Conservation (phyloP, 2,888 invertebrate genomes). For the Myathropa florea region DNA sequence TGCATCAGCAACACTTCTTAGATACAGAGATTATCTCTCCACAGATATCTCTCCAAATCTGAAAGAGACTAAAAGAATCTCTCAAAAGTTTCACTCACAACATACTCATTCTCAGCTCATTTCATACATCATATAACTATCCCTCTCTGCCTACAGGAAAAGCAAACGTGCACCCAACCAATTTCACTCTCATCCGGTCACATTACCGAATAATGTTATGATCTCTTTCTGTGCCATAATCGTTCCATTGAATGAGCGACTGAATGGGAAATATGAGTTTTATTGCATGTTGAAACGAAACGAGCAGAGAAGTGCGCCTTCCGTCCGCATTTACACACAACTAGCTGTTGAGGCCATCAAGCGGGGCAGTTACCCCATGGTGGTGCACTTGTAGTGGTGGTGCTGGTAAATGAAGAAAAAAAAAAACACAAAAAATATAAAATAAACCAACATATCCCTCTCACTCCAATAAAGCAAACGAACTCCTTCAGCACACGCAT, state of each 20-base stretch:
- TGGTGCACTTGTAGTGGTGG: constrained; percentile 38
- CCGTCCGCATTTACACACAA: constrained; percentile 39
- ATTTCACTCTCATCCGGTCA: constrained; percentile 70
- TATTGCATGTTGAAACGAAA: constrained; percentile 71
- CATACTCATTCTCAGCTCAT: neutral
- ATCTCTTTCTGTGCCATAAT: constrained; percentile 71
- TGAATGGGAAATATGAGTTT: constrained; percentile 71
- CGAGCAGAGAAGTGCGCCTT: constrained; percentile 70
- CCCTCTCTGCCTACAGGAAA: constrained; percentile 32
- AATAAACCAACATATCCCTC: constrained; percentile 3
- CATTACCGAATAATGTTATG: constrained; percentile 69
- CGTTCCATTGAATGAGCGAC: constrained; percentile 71
- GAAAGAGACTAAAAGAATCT: neutral
- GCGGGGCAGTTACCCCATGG: constrained; percentile 63
- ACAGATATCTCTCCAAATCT: neutral
- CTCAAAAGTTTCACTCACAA: constrained; percentile 23
- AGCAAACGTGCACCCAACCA: constrained; percentile 64
- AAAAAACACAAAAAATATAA: neutral
- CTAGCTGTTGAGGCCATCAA: constrained; percentile 41
- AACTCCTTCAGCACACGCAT: constrained; percentile 25
- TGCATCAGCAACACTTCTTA: constrained; percentile 17
- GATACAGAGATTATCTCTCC: neutral
- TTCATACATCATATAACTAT: neutral
- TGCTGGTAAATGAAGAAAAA: neutral
- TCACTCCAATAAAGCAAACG: constrained; percentile 7